Conservation (phyloP, 2,113 vertebrate genomes). For the Glareola pratincola region DNA sequence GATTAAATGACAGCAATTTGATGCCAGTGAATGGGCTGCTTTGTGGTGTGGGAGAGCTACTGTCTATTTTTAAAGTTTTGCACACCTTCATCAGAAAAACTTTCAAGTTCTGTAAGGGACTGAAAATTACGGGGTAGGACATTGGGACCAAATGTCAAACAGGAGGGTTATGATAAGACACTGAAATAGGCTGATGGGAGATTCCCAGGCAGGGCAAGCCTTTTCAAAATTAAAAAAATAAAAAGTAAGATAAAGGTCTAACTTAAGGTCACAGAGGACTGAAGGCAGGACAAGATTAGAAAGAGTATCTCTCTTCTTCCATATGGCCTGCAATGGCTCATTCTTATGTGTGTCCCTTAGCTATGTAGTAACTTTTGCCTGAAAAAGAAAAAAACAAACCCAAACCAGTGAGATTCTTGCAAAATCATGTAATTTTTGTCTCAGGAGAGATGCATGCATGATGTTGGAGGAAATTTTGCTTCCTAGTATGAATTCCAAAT, state of each 20-base stretch:
- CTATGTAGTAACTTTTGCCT: background rate
- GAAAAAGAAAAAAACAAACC: background rate
- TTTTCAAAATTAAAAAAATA: background rate
- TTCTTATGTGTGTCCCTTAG: background rate
- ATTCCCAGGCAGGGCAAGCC: background rate
- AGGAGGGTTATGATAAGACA: background rate
- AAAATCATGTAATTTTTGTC: background rate
- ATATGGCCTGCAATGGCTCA: background rate
- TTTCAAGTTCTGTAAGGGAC: background rate
- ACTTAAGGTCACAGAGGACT: background rate
- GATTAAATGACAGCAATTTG: slow-evolving; percentile 9
- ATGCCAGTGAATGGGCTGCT: background rate
- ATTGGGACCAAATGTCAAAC: background rate
- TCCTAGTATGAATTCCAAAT: background rate
- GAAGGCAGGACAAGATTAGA: background rate
- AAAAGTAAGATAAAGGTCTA: background rate
- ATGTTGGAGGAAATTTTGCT: background rate
- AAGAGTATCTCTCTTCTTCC: background rate
- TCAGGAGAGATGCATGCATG: background rate
- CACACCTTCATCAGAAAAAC: background rate
- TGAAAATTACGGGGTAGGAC: background rate
- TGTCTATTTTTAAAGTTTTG: background rate
- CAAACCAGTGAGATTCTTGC: background rate
- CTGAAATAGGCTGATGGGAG: background rate
- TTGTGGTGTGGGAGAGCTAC: background rate